These are phyloP conservation scores for Silurus meridionalis DNA, from an alignment of 2,113 vertebrate species.

Conservation along the genomic window DNA sequence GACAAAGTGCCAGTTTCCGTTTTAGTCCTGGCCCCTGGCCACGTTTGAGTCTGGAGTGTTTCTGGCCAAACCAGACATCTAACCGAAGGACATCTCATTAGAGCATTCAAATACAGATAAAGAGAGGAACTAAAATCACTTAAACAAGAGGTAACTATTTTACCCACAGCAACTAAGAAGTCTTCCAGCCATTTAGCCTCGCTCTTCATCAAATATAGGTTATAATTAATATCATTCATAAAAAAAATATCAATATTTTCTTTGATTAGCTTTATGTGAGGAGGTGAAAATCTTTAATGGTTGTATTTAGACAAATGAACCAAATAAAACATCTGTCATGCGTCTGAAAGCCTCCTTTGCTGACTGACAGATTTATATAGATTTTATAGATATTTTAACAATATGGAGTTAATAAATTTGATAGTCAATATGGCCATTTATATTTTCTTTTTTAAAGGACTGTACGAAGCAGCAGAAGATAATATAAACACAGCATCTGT, in stretches of 20 bases:
- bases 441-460: not conserved
- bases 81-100: conserved; percentile 21
- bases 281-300: not conserved
- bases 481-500: not conserved
- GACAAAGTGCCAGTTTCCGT: conserved; percentile 32
- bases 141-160: conserved; percentile 18
- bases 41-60: conserved; percentile 35
- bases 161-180: not conserved
- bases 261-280: not conserved
- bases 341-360: too few species aligned
- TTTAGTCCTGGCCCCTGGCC: conserved; percentile 25
- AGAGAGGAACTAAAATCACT: not conserved
- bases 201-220: not conserved
- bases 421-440: not conserved
- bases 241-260: not conserved
- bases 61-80: conserved; percentile 23
- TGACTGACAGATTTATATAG: not conserved
- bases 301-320: not conserved
- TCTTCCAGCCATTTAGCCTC: not conserved
- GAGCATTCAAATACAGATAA: conserved; percentile 15
- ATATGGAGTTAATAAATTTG: too few species aligned
- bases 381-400: not conserved
- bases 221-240: not conserved
- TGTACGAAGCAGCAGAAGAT: not conserved
- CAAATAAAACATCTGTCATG: not conserved